phyloP scores from a whole-genome alignment of 2,888 invertebrate species.

The Nematopogon swammerdamellus region DNA sequence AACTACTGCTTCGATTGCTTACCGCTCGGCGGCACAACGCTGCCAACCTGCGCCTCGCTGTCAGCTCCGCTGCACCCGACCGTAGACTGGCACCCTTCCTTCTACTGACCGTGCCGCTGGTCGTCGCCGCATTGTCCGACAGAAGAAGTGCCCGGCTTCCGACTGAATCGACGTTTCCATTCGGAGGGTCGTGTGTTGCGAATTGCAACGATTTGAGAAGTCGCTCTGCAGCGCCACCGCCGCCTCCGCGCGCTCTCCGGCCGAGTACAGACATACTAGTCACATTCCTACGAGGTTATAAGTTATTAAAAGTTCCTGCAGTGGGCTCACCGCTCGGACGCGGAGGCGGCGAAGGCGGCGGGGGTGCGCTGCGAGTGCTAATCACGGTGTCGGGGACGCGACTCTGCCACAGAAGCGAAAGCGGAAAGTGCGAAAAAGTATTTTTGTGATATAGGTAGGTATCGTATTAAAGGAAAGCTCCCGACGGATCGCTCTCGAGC shows the following conservation, averaged over 20 bases:
- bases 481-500: no score
- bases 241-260: neutral
- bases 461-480: no score
- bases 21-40: slow-evolving; percentile 56
- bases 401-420: neutral
- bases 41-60: no score
- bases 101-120: slow-evolving; percentile 41
- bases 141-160: neutral
- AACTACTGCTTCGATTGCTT: slow-evolving; percentile 91
- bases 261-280: neutral
- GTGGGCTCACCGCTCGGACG: slow-evolving; percentile 14
- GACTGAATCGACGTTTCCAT: neutral
- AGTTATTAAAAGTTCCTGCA: slow-evolving; percentile 3
- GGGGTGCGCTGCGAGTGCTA: slow-evolving; percentile 14
- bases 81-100: slow-evolving; percentile 55
- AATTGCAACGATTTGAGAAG: neutral
- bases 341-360: slow-evolving; percentile 9
- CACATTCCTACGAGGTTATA: neutral
- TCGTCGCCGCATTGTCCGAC: slow-evolving; percentile 11
- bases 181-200: neutral
- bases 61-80: slow-evolving; percentile 37
- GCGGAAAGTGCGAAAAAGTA: neutral
- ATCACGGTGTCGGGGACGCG: slow-evolving; percentile 29
- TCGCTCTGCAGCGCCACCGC: neutral
- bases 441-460: neutral